Base-by-base conservation (phyloP, 2,888 invertebrate genomes). In the Trimorus sp. region DNA sequence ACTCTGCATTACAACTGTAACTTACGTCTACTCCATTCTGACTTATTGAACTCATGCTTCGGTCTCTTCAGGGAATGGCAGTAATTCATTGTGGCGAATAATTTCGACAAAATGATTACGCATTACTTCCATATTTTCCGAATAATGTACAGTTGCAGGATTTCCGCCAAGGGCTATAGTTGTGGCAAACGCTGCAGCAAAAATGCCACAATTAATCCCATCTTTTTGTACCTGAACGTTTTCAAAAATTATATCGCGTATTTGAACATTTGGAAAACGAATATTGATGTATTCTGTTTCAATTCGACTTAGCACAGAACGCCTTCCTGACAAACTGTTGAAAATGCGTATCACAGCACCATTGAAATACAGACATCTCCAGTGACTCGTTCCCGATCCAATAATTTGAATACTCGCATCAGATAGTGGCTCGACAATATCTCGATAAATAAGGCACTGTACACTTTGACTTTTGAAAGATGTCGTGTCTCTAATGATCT, bases 401-500 rank as follows among this genome's bases (percentile, higher is more conserved):
- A 59, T 36, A 7, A 59, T 40, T 59, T 14, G 37, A 40, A 38
- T 59, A 14, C 58, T 40, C 15, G 14, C 15, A 7, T 36, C 15
- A 14, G 9, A 40, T 40, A 63, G 15, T 38, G 63, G 63, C 15
- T 51, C 26, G 2, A 14, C 63, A 9, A 63, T 51, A 38, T 63
- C 63, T 38, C 63, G 16, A 38, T 38, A 63, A 26, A 49, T n/a
- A 37, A 63, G 38, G 37, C 11, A 63, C 12, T 63, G 62, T 6
- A 63, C 51, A 36, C 63, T 63, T 63, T 63, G 63, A 38, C 51
- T 63, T 63, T 51, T 11, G n/a, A 63, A 63, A 1, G 3, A 1
- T 14, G 63, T 63, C 9, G n/a, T 63, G 9, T 63, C 51, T 51
- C 63, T 49, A 4, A 63, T 8, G 8, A 63, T 0, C 15, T 63